Base-by-base conservation (phyloP, 2,888 invertebrate genomes). In the Ophonus ardosiacus region DNA sequence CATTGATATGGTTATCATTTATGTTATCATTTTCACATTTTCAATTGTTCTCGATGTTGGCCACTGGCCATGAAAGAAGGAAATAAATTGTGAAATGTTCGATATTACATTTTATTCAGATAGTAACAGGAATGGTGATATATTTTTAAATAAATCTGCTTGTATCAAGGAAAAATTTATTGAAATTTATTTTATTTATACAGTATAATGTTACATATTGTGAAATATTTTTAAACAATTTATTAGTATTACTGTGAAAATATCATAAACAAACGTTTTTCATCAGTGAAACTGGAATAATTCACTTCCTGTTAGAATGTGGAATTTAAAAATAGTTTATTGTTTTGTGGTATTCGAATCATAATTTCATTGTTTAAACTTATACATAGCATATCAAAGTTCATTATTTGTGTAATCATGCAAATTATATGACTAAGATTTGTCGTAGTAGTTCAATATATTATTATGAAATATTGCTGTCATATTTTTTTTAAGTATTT, bases 21-120 rank as follows among this genome's bases (percentile, higher is more conserved):
- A 65, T 24, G 31, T 65, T 38, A 65, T 65, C 65, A 65, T 31
- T 65, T 65, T 65, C n/a, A 31, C 38, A 13, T 65, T 65, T 65
- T 65, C 65, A 61, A 61, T 61, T 65, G 65, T 63, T 63, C 24
- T 21, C 21, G 13, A 63, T 4, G 24, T 57, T 57, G n/a, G 17
- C 8, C 8, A 31, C 13, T 31, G 65, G 15, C 65, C 65, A 65
- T 65, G 65, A 38, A 15, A 24, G 0, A n/a, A 63, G 21, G 63
- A 63, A 63, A 63, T 63, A 31, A n/a, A n/a, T 13, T 43, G 8
- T 43, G 43, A 43, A 43, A 10, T 43, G 43, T 7, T 43, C 43
- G 43, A 43, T 43, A 43, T 43, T 43, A 43, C 10, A 43, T 43
- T 43, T 43, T 43, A 43, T 43, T 43, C 43, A 43, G 43, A 43